These are phyloP conservation scores for Ypsolopha scabrella DNA, from an alignment of 2,888 invertebrate genomes.

Conservation along the genomic window DNA sequence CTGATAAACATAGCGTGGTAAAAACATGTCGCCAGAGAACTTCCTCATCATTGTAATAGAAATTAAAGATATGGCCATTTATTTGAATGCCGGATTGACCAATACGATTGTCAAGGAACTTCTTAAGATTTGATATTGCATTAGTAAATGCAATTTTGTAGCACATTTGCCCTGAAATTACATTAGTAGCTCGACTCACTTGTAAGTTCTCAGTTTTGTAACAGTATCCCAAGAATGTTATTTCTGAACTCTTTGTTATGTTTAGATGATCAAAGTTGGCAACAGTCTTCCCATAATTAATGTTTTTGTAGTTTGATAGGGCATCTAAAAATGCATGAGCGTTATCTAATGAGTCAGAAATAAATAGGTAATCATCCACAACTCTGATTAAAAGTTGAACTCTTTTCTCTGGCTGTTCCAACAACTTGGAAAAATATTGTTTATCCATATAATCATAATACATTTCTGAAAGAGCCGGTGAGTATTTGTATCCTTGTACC, in stretches of 20 bases:
- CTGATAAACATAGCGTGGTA: slow-evolving; percentile 52
- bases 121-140: slow-evolving; percentile 32
- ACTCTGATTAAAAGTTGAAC: slow-evolving; percentile 46
- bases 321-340: slow-evolving; percentile 42
- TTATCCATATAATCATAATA: slow-evolving; percentile 53
- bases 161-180: slow-evolving; percentile 54
- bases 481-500: slow-evolving; percentile 61
- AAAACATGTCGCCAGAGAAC: slow-evolving; percentile 52
- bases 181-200: slow-evolving; percentile 46
- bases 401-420: slow-evolving; percentile 18
- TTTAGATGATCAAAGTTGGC: slow-evolving; percentile 40
- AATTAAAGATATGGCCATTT: slow-evolving; percentile 52
- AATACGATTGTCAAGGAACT: slow-evolving; percentile 52
- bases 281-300: slow-evolving; percentile 52
- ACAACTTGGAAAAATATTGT: slow-evolving; percentile 33
- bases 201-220: slow-evolving; percentile 44
- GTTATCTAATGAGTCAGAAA: slow-evolving; percentile 47
- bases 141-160: slow-evolving; percentile 54
- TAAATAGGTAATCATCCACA: slow-evolving; percentile 62
- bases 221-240: slow-evolving; percentile 50
- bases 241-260: slow-evolving; percentile 33
- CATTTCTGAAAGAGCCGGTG: slow-evolving; percentile 59
- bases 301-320: slow-evolving; percentile 46
- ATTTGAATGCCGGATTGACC: slow-evolving; percentile 55
- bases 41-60: slow-evolving; percentile 41